phyloP scores from a whole-genome alignment of 92 coral and sea anemone species.

The Epizoanthus rinbou region DNA sequence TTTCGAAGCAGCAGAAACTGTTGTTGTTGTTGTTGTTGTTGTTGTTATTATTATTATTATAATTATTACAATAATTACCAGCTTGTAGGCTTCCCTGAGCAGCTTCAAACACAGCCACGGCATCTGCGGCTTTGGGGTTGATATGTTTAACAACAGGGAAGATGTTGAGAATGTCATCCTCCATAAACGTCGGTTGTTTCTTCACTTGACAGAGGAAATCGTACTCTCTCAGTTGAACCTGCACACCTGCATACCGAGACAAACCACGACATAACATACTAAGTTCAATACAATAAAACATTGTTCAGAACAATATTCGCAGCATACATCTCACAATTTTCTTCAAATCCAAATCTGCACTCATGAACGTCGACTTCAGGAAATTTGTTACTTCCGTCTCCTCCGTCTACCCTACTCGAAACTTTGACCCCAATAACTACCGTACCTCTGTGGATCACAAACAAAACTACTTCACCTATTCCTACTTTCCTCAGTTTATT shows the following conservation, averaged over 20 bases:
- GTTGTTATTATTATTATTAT: background rate
- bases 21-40: too few relatives aligned
- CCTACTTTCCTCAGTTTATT: too few relatives aligned
- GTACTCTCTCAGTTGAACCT: conserved; percentile 87
- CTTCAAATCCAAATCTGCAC: too few relatives aligned
- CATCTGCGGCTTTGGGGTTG: conserved; percentile 95
- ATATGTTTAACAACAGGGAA: conserved; percentile 94
- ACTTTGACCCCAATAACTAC: too few relatives aligned
- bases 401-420: too few relatives aligned
- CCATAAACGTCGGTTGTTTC: conserved; percentile 85
- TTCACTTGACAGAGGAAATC: conserved; percentile 76
- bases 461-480: too few relatives aligned
- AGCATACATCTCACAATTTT: too few relatives aligned
- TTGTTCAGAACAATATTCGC: too few relatives aligned
- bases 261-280: background rate
- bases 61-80: conserved; percentile 50
- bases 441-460: too few relatives aligned
- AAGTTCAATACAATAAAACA: background rate
- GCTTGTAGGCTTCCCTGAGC: conserved; percentile 93
- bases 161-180: conserved; percentile 95
- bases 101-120: conserved; percentile 95
- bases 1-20: too few relatives aligned
- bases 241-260: conserved; percentile 67
- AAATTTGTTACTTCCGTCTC: too few relatives aligned
- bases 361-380: too few relatives aligned